Evolutionary conservation across 2,797 vertebrate genomes (phyloP), one percentile per base, ranked within the genome.

Genomic region (Sebastes vulpes): DNA sequence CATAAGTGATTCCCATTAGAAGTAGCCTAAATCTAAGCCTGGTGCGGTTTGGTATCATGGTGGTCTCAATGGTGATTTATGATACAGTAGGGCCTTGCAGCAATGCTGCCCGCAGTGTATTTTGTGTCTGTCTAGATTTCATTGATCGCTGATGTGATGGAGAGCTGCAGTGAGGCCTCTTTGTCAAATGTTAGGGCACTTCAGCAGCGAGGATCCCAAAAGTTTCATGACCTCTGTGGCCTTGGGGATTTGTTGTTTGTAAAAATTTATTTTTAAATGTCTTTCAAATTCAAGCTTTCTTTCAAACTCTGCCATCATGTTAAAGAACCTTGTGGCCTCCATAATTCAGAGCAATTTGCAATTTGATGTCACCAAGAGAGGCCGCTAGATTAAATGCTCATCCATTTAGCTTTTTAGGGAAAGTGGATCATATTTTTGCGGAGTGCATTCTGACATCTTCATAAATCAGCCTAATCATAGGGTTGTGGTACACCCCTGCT

Each of bases 401-500:
- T 89, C 74, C 81, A 68, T 86, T 93, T 74, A 54, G 74, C 68
- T 83, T 83, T 91, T 86, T 70, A 74, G 59, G 71, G 76, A 84
- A 88, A 87, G 79, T 58, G 82, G 70, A 79, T 89, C 28, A 65
- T 92, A 79, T 79, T 89, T 92, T 88, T 64, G 68, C 46, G 50
- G 77, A 75, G 67, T 78, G 68, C 83, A 61, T 79, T 87, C 66
- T 84, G 88, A 93, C 89, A 84, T 94, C 77, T 90, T 90, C 82
- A 92, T 93, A 93, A 94, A 95, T 95, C 88, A 89, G 77, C 35
- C 57, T 86, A 94, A 94, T 91, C 86, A 91, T 59, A 86, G 81
- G 85, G 56, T 91, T 91, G 91, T 72, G 90, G 92, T 94, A 59
- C 77, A 92, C 87, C 83, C 82, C 78, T 75, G 91, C 81, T 91